Conservation (phyloP, 2,888 invertebrate genomes). For the Sinhomidia bicolor region DNA sequence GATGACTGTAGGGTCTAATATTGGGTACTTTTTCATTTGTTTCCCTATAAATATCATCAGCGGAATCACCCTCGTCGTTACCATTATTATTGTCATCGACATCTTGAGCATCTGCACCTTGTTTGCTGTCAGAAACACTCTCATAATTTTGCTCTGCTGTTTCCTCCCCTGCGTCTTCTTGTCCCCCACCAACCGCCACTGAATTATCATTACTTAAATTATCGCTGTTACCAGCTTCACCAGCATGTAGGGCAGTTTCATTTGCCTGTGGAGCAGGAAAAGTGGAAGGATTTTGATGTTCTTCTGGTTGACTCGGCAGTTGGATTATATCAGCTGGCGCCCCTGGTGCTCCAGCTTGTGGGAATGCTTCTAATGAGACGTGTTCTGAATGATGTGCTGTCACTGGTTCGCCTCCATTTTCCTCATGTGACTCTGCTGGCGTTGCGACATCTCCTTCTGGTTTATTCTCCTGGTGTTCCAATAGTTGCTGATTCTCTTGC, state of each 20-base stretch:
- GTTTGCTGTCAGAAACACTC: neutral
- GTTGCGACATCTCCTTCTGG: neutral
- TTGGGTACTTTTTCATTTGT: neutral
- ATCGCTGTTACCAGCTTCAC: neutral
- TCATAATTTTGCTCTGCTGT: neutral
- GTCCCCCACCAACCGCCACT: no score
- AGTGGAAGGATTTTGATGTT: no score
- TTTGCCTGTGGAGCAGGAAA: neutral
- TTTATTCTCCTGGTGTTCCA: constrained; percentile 4
- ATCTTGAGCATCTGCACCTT: neutral
- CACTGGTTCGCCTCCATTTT: constrained; percentile 13
- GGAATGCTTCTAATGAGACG: constrained; percentile 8
- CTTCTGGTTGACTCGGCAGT: neutral
- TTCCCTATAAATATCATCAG: neutral
- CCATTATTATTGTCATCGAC: neutral
- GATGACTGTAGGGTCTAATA: neutral
- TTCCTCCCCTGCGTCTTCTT: neutral
- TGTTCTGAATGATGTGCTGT: constrained; percentile 31
- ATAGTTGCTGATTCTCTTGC: constrained; percentile 1
- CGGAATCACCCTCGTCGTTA: neutral
- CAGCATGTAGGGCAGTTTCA: neutral
- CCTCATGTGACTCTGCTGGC: neutral
- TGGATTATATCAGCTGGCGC: neutral
- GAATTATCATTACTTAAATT: neutral
- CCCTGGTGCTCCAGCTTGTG: neutral